Evolutionary conservation across 2,797 vertebrate genomes (phyloP).

Genomic region (Prunella strophiata): DNA sequence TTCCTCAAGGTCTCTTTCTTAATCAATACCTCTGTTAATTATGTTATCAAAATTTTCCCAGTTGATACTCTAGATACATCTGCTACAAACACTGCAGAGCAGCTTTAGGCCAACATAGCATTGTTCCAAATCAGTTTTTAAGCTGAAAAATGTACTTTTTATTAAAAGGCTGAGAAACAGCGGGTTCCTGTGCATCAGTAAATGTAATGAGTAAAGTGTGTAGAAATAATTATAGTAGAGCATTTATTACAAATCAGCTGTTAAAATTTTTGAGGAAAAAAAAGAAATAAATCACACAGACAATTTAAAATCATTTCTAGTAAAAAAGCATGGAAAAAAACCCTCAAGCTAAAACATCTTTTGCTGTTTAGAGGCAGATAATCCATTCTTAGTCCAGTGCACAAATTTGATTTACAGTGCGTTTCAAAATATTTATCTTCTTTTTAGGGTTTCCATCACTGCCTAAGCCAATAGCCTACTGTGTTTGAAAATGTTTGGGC

Average conservation of each 20-base stretch:
- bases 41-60: not conserved
- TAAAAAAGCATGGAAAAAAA: slow-evolving; percentile 51
- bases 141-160: slow-evolving; percentile 13
- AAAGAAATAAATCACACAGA: not conserved
- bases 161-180: slow-evolving; percentile 10
- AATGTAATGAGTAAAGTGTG: not conserved
- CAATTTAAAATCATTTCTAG: not conserved
- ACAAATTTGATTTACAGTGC: slow-evolving; percentile 76
- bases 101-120: not conserved
- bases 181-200: not conserved
- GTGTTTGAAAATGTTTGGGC: slow-evolving; percentile 80
- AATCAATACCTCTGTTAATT: not conserved
- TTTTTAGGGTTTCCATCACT: slow-evolving; percentile 75
- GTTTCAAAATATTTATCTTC: slow-evolving; percentile 80
- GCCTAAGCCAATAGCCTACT: slow-evolving; percentile 76
- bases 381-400: slow-evolving; percentile 60
- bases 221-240: not conserved
- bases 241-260: not conserved
- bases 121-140: not conserved
- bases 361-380: slow-evolving; percentile 65
- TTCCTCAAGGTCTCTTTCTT: not conserved
- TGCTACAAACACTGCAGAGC: not conserved
- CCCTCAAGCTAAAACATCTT: slow-evolving; percentile 66
- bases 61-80: not conserved
- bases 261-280: not conserved